These are phyloP conservation scores for Netelia inedita DNA, from an alignment of 2,888 invertebrate genomes.

Conservation along the genomic window DNA sequence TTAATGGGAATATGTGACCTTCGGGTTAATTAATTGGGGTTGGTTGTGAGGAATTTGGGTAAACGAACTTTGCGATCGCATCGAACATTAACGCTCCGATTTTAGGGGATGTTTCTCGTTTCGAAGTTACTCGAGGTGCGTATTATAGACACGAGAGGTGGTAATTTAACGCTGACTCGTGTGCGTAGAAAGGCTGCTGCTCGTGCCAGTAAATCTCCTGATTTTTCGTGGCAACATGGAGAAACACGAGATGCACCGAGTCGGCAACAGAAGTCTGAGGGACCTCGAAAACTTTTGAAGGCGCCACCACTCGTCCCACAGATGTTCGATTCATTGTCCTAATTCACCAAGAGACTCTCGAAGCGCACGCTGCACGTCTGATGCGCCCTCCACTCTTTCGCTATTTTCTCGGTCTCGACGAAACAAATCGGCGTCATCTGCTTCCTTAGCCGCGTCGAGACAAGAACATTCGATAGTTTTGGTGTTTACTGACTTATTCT, in stretches of 20 bases:
- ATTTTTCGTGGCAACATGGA: slow-evolving; percentile 37
- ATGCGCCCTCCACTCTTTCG: slow-evolving; percentile 44
- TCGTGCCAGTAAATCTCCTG: slow-evolving; percentile 57
- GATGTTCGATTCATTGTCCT: slow-evolving; percentile 71
- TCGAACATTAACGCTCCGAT: slow-evolving; percentile 18
- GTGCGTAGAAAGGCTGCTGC: background rate
- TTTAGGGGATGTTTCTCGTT: slow-evolving; percentile 20
- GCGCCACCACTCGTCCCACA: slow-evolving; percentile 52
- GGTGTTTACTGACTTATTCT: slow-evolving; percentile 2
- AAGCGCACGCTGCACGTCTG: slow-evolving; percentile 39
- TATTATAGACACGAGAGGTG: slow-evolving; percentile 55
- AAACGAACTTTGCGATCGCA: slow-evolving; percentile 17
- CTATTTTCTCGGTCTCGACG: slow-evolving; percentile 35
- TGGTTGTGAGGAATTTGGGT: background rate
- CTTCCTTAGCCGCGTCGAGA: slow-evolving; percentile 26
- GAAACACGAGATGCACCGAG: background rate
- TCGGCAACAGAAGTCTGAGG: slow-evolving; percentile 51
- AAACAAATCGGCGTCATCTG: slow-evolving; percentile 72
- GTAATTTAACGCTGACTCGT: slow-evolving; percentile 68
- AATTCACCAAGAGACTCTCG: slow-evolving; percentile 15
- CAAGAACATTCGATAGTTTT: slow-evolving; percentile 10
- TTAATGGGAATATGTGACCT: background rate
- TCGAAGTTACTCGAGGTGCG: slow-evolving; percentile 19
- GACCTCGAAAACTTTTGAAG: slow-evolving; percentile 51
- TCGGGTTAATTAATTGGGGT: background rate